A percentile compares a stretch with the other conserved stretches of the same genome.
phyloP scores from a whole-genome alignment of 2,888 invertebrate genomes.

The Ommatoiulus sabulosus region DNA sequence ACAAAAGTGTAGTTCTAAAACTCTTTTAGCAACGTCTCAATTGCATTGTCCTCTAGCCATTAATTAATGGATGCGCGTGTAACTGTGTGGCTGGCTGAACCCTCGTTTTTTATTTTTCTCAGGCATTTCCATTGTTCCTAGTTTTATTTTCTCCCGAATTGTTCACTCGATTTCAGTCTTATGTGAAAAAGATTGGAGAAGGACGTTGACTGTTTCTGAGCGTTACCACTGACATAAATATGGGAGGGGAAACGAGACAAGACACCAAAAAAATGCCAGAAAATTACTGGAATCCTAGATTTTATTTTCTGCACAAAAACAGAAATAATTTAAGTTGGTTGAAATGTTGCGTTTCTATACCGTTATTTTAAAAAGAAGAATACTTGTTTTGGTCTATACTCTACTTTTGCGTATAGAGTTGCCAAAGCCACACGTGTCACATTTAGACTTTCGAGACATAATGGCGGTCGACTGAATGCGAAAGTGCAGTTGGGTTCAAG shows the following conservation, averaged over 20 bases:
- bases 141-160: not conserved
- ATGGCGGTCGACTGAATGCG: too few relatives aligned
- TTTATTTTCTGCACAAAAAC: not conserved
- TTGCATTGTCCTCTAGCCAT: not conserved
- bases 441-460: too few relatives aligned
- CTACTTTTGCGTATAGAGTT: too few relatives aligned
- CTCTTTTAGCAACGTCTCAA: not conserved
- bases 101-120: not conserved
- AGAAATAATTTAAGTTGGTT: not conserved
- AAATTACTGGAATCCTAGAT: not conserved
- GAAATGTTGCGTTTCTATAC: not conserved
- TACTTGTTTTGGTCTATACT: not conserved
- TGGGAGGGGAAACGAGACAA: conserved; percentile 7
- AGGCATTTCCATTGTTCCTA: conserved; percentile 7
- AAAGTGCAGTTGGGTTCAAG: too few relatives aligned
- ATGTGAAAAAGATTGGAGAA: not conserved
- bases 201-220: conserved; percentile 25
- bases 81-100: not conserved
- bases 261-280: not conserved
- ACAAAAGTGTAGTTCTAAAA: not conserved
- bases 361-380: not conserved
- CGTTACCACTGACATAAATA: not conserved
- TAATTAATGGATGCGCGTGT: conserved; percentile 1
- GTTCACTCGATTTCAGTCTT: not conserved
- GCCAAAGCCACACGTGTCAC: too few relatives aligned